These are phyloP conservation scores for Scalopus aquaticus DNA, from an alignment of 2,113 vertebrate species.

Conservation along the genomic window DNA sequence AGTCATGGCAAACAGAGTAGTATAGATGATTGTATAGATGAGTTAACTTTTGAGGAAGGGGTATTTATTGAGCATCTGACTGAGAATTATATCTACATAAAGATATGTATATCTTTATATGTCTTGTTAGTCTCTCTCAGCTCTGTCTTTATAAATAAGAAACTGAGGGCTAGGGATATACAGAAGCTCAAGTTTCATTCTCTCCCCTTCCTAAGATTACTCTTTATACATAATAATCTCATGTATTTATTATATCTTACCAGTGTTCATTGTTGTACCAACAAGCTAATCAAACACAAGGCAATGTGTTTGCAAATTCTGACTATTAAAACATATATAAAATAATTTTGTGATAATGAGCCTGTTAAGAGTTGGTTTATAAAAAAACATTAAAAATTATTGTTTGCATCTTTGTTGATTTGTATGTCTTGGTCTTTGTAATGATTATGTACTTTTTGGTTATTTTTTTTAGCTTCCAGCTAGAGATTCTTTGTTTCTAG, in stretches of 20 bases:
- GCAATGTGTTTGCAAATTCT: conserved; percentile 3
- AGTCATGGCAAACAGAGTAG: background rate
- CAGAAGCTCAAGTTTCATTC: background rate
- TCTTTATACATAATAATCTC: background rate
- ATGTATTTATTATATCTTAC: background rate
- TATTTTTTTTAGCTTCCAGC: no score
- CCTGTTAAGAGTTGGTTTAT: conserved; percentile 4
- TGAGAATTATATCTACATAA: background rate
- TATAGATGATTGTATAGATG: background rate
- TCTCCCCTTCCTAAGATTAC: background rate
- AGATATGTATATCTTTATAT: background rate
- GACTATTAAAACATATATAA: background rate
- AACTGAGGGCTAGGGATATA: background rate
- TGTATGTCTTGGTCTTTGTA: background rate
- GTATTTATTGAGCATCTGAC: background rate
- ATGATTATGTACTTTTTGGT: background rate
- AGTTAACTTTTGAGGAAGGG: conserved; percentile 3
- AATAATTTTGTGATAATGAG: background rate
- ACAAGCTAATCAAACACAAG: background rate
- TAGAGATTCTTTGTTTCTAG: conserved; percentile 16
- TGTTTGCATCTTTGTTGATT: background rate
- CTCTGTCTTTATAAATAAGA: conserved; percentile 35
- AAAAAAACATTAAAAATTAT: background rate
- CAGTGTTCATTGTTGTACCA: background rate
- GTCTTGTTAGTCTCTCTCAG: background rate